Base-by-base conservation (phyloP, 2,888 invertebrate genomes). In the Acronicta aceris region DNA sequence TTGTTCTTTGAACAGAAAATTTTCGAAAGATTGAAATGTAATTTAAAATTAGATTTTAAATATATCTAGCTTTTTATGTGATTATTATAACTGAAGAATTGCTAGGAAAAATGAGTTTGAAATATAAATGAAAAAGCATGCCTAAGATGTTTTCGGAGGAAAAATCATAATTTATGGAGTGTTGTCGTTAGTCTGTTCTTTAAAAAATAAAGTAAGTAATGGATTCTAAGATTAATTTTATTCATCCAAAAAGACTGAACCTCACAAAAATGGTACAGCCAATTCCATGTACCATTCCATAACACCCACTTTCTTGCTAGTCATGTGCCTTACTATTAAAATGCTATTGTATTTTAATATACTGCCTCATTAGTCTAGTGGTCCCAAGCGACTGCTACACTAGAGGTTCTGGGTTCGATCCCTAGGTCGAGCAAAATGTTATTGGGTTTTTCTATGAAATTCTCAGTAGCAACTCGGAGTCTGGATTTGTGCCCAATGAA, bases 21-120 rank as follows among this genome's bases (percentile, higher is more conserved):
- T 51, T 57, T 76, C 55, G 48, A 48, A 64, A 64, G 54, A 21
- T 42, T 54, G 40, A 55, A 67, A 67, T 66, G 57, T 43, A 60
- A 49, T 55, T 47, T 40, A 21, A 42, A 21, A 62, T 50, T 62
- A 47, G 50, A 45, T 45, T 17, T 9, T 17, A 45, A 43, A 51
- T 42, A 56, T 45, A 7, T 52, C 36, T 54, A 6, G 16, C 9
- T 33, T 33, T 33, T 33, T 30, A 30, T 0, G 30, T 38, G 1
- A 38, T n/a, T 5, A 38, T n/a, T 13, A 38, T 7, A n/a, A 0
- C n/a, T 45, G 66, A 71, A 67, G 41, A 40, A 71, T 13, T 66
- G 41, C 38, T 71, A 45, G 17, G 12, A 13, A 66, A 48, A 59
- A 42, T 59, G 16, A 46, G 30, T 38, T 38, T 38, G 38, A 38